phyloP scores from a whole-genome alignment of 2,113 vertebrate species.

The Uropsilus gracilis region DNA sequence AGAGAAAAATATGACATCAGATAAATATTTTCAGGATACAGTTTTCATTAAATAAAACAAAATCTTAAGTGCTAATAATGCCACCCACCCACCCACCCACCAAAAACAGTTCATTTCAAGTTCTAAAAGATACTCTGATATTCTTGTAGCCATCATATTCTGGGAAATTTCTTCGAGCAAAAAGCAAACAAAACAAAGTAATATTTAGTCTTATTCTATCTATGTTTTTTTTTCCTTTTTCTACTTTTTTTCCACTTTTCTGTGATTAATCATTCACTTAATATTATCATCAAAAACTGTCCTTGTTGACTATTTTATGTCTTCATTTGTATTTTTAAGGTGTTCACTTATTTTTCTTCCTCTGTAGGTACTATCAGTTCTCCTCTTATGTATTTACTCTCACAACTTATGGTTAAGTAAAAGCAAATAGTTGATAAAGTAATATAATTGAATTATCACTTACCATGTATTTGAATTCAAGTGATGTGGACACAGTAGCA shows the following conservation, averaged over 20 bases:
- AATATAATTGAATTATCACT: not conserved
- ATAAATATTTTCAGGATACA: not conserved
- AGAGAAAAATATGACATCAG: not conserved
- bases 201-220: not conserved
- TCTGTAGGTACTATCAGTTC: not conserved
- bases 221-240: not conserved
- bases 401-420: not conserved
- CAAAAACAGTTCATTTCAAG: not conserved
- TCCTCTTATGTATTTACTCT: not conserved
- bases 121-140: not conserved
- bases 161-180: not conserved
- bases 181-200: not conserved
- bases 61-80: not conserved
- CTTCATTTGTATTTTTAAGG: not conserved
- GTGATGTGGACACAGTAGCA: not conserved
- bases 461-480: not conserved
- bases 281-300: not conserved
- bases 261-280: not conserved
- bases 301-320: not conserved
- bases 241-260: not conserved
- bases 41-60: not conserved
- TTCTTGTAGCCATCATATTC: not conserved
- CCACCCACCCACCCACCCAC: accelerated
- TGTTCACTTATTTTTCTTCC: not conserved
- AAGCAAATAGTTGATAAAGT: not conserved